Evolutionary conservation across 1,140 invertebrate genomes (phyloP).

Genomic region (Drosophila orena): DNA sequence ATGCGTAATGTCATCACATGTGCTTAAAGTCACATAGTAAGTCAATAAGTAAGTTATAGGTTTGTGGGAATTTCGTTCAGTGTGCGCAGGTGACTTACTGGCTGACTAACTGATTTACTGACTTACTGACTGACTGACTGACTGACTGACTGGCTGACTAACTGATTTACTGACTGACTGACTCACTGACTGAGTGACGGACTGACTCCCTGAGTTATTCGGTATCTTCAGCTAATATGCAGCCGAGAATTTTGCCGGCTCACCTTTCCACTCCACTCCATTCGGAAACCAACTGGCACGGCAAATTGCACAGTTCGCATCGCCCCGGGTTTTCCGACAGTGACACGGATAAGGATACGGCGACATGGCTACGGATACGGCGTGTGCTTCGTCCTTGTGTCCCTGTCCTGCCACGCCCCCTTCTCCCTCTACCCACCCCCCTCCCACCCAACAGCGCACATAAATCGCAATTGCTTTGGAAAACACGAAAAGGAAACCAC

Average conservation of each 20-base stretch:
- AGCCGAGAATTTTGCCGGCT: conserved; percentile 28
- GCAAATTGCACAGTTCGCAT: conserved; percentile 45
- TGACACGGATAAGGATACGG: conserved; percentile 14
- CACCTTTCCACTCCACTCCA: background rate
- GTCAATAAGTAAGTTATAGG: too few relatives aligned
- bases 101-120: background rate
- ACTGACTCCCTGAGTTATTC: conserved; percentile 10
- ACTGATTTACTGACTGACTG: background rate
- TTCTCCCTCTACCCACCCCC: background rate
- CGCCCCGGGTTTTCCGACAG: conserved; percentile 16
- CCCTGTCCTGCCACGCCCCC: background rate
- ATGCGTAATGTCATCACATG: too few relatives aligned
- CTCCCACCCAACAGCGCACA: conserved; percentile 20
- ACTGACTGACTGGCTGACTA: conserved; percentile 10
- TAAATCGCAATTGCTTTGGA: conserved; percentile 52
- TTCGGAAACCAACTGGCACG: conserved; percentile 15
- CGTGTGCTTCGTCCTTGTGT: background rate
- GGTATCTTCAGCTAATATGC: conserved; percentile 51
- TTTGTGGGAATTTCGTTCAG: conserved; percentile 2
- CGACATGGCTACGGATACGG: conserved; percentile 2
- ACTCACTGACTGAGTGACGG: conserved; percentile 7
- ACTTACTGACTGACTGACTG: background rate
- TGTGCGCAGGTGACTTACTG: conserved; percentile 5
- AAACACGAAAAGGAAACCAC: conserved; percentile 12
- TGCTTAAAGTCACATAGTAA: too few relatives aligned